Evolutionary conservation across 2,797 vertebrate species (phyloP).

Genomic region (Echiichthys vipera): DNA sequence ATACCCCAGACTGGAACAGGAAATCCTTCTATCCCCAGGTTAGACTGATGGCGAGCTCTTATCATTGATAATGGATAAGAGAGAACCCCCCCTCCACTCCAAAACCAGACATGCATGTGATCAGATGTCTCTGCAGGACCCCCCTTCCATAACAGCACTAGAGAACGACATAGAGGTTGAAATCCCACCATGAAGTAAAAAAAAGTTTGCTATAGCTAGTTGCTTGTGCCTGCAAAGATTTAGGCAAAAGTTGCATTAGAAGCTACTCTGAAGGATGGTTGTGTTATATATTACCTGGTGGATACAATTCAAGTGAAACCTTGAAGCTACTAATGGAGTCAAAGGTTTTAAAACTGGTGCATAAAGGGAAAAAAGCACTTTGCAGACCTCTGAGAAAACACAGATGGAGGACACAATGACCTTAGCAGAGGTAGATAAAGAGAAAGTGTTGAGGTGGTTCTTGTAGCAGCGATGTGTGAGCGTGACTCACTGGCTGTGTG

Average conservation of each 20-base stretch:
- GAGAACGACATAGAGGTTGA: conserved; percentile 1
- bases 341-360: conserved; percentile 52
- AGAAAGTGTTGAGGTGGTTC: conserved; percentile 55
- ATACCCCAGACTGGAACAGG: conserved; percentile 66
- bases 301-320: conserved; percentile 41
- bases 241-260: not conserved
- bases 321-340: conserved; percentile 47
- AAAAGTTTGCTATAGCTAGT: not conserved
- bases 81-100: conserved; percentile 53
- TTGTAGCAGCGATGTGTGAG: conserved; percentile 65
- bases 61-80: conserved; percentile 46
- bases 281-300: conserved; percentile 1
- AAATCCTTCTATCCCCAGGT: conserved; percentile 53
- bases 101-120: conserved; percentile 25
- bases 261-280: conserved; percentile 12
- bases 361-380: conserved; percentile 70
- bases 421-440: conserved; percentile 51
- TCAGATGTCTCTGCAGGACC: conserved; percentile 36
- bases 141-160: conserved; percentile 15
- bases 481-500: conserved; percentile 67
- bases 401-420: conserved; percentile 52
- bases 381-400: conserved; percentile 52
- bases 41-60: conserved; percentile 38
- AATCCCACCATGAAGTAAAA: not conserved
- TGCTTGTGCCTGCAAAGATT: conserved; percentile 10